Conservation (phyloP, 2,888 invertebrate species). For the Drosophila mulleri region DNA sequence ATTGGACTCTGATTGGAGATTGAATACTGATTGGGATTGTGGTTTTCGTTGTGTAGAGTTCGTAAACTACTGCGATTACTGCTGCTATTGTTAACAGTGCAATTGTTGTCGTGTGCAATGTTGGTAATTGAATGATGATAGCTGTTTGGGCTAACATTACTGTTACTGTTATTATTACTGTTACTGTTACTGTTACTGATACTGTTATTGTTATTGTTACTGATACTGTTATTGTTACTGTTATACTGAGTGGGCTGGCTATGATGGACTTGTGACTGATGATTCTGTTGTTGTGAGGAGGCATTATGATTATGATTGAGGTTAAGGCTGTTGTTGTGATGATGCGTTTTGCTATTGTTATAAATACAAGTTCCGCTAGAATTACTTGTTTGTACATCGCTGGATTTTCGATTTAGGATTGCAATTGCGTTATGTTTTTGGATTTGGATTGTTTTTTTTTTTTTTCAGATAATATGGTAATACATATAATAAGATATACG, state of each 20-base stretch:
- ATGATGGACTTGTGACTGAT: conserved; percentile 34
- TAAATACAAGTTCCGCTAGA: conserved; percentile 84
- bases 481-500: conserved; percentile 71
- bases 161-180: conserved; percentile 28
- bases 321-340: conserved; percentile 74
- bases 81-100: conserved; percentile 37
- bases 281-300: conserved; percentile 45
- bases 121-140: conserved; percentile 43
- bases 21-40: conserved; percentile 35
- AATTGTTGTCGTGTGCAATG: conserved; percentile 36
- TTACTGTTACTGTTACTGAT: conserved; percentile 32
- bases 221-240: conserved; percentile 42
- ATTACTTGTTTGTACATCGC: conserved; percentile 85
- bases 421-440: conserved; percentile 62
- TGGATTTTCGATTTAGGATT: conserved; percentile 81
- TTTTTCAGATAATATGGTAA: conserved; percentile 66
- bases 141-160: conserved; percentile 30
- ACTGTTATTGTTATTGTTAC: conserved; percentile 38
- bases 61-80: conserved; percentile 38
- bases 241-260: conserved; percentile 36
- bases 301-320: conserved; percentile 59
- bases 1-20: conserved; percentile 32
- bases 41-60: conserved; percentile 41
- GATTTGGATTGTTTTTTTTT: conserved; percentile 51
- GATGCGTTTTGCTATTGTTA: conserved; percentile 83